A percentile compares a stretch with the other conserved stretches of the same genome.
These are phyloP conservation scores for Volucella bombylans DNA, from an alignment of 2,888 invertebrate genomes.

Conservation along the genomic window DNA sequence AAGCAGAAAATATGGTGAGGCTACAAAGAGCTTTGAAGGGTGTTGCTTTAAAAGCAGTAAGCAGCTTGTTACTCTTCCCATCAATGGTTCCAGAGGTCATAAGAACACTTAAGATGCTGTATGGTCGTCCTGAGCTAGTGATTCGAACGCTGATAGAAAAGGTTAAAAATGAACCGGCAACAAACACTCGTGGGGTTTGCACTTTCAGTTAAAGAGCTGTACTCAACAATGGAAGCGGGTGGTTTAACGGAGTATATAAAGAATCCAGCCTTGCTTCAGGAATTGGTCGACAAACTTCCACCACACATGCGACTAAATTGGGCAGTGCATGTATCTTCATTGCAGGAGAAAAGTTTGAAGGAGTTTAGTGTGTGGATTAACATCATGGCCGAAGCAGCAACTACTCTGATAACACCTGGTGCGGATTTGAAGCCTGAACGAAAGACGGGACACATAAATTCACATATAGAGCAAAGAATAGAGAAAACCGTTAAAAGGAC, in stretches of 20 bases:
- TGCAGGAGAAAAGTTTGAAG: too few relatives aligned
- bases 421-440: conserved; percentile 1
- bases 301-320: too few relatives aligned
- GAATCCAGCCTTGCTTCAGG: too few relatives aligned
- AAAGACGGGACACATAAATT: conserved; percentile 5
- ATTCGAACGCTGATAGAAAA: conserved; percentile 3
- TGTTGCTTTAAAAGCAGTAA: neutral
- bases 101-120: neutral
- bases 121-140: conserved; percentile 8
- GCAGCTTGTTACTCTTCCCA: neutral
- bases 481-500: conserved; percentile 2
- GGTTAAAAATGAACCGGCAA: neutral
- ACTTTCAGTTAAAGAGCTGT: conserved; percentile 3
- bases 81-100: neutral
- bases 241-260: conserved; percentile 2
- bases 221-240: conserved; percentile 4
- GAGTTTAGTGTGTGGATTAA: too few relatives aligned
- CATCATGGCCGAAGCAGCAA: too few relatives aligned
- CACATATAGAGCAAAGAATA: neutral
- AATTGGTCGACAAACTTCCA: too few relatives aligned
- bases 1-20: conserved; percentile 1
- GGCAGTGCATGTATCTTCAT: too few relatives aligned
- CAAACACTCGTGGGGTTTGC: conserved; percentile 6
- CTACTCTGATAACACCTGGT: neutral
- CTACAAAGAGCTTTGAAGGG: neutral